phyloP scores from a whole-genome alignment of 2,888 invertebrate species.

The Drosophila meridiana region DNA sequence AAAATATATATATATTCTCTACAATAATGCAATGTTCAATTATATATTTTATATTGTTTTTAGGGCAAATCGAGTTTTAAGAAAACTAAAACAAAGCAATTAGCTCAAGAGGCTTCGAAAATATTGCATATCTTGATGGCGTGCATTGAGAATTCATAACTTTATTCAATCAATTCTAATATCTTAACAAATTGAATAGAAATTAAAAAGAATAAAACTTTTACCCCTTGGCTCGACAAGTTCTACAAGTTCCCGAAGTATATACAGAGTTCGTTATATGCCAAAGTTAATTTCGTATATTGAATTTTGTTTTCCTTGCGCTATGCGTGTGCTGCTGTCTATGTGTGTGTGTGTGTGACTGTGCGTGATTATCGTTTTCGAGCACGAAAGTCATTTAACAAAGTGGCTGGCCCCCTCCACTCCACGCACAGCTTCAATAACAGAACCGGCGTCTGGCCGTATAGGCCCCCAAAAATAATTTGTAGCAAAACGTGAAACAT shows the following conservation, averaged over 20 bases:
- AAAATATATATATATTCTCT: too few relatives aligned
- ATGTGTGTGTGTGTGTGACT: slow-evolving; percentile 25
- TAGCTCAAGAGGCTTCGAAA: too few relatives aligned
- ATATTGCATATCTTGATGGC: too few relatives aligned
- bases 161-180: not conserved
- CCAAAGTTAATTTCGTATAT: slow-evolving; percentile 12
- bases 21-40: too few relatives aligned
- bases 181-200: not conserved
- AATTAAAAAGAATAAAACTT: not conserved
- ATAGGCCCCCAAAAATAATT: slow-evolving; percentile 49
- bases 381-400: slow-evolving; percentile 69
- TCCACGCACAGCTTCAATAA: slow-evolving; percentile 47
- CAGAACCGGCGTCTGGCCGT: slow-evolving; percentile 20
- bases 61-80: too few relatives aligned
- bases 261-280: slow-evolving; percentile 16
- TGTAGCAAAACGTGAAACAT: slow-evolving; percentile 12
- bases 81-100: too few relatives aligned
- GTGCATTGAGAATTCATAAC: not conserved
- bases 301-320: slow-evolving; percentile 14
- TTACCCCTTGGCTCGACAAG: not conserved
- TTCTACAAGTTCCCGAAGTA: not conserved
- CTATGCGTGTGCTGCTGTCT: not conserved
- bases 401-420: slow-evolving; percentile 51
- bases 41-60: too few relatives aligned
- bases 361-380: slow-evolving; percentile 61